Evolutionary conservation across 2,113 vertebrate genomes (phyloP).

Genomic region (Microtus montanus): DNA sequence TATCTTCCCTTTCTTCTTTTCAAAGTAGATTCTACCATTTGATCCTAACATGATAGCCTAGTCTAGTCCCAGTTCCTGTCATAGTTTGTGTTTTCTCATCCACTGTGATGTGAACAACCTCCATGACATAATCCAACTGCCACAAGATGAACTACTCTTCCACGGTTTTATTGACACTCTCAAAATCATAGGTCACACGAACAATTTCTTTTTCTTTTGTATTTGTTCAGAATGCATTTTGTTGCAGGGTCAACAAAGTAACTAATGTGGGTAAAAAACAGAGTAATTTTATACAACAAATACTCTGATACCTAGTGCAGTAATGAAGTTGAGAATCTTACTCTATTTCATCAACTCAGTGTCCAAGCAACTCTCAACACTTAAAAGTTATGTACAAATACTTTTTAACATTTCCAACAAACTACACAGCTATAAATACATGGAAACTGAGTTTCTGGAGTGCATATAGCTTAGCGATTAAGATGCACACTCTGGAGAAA

Average conservation of each 20-base stretch:
- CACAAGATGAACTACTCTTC: not conserved
- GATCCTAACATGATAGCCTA: not conserved
- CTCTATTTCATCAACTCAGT: not conserved
- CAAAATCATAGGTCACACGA: not conserved
- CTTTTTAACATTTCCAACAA: not conserved
- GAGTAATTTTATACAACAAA: not conserved
- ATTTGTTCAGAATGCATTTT: not conserved
- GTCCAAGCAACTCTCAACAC: not conserved
- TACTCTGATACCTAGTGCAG: not conserved
- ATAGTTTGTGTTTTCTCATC: not conserved
- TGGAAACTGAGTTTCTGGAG: not conserved
- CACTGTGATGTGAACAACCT: too few species aligned
- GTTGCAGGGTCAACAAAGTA: not conserved
- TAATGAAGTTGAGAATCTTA: accelerated
- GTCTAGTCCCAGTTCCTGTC: not conserved
- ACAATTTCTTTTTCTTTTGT: not conserved
- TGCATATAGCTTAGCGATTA: not conserved
- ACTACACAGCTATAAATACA: not conserved
- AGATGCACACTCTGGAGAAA: not conserved
- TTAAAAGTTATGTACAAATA: not conserved
- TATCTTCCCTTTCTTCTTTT: too few species aligned
- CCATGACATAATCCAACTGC: not conserved
- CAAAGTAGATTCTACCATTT: too few species aligned
- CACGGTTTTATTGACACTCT: not conserved
- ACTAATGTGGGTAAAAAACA: not conserved